These are phyloP conservation scores for Canis aureus DNA, from an alignment of 2,113 vertebrate genomes.

Conservation along the genomic window DNA sequence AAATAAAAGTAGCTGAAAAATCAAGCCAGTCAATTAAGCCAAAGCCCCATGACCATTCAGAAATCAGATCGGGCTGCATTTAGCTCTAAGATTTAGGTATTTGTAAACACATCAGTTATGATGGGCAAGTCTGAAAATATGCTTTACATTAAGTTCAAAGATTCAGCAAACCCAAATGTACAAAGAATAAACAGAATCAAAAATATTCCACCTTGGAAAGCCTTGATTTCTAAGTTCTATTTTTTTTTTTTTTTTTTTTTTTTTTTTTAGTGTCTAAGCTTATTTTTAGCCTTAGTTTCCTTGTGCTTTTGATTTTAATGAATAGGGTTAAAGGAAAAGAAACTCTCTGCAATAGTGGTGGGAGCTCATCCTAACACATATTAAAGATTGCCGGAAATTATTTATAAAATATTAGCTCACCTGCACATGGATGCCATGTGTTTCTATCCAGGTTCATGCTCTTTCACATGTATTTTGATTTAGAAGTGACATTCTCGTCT, in stretches of 20 bases:
- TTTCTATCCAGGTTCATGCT: background rate
- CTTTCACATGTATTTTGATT: constrained; percentile 28
- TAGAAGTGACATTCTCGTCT: background rate
- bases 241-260: background rate
- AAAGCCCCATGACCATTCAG: constrained; percentile 69
- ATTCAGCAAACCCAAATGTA: constrained; percentile 59
- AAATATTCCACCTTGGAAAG: constrained; percentile 62
- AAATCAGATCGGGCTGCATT: constrained; percentile 74
- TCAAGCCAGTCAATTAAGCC: constrained; percentile 77
- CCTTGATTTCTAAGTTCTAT: background rate
- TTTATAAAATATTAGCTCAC: constrained; percentile 23
- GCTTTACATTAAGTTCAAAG: constrained; percentile 79
- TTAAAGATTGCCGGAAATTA: background rate
- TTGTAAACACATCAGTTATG: constrained; percentile 77
- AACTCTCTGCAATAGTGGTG: background rate
- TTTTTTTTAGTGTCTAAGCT: background rate
- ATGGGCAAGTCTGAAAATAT: constrained; percentile 68
- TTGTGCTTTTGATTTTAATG: constrained; percentile 52
- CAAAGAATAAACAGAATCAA: constrained; percentile 63
- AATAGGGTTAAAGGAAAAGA: constrained; percentile 43
- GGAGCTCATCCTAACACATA: background rate
- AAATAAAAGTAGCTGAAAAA: constrained; percentile 80
- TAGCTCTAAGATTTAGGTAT: constrained; percentile 74
- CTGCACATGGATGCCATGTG: background rate
- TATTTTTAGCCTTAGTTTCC: background rate